These are phyloP conservation scores for Pelvicachromis taeniatus DNA, from an alignment of 2,113 vertebrate species.

Conservation along the genomic window DNA sequence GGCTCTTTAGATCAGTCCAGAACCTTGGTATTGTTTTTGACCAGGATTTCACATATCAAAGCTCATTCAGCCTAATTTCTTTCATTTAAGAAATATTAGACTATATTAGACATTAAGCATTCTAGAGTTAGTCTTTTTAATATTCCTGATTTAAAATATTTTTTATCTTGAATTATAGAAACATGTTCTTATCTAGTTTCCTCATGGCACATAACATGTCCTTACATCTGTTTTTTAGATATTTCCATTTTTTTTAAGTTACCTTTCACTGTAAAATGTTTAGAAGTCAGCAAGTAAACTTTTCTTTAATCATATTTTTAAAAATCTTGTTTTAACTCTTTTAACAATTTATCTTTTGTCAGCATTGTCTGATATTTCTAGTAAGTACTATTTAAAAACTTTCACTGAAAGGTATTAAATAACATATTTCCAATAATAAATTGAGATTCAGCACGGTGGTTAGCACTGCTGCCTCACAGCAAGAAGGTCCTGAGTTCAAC, in stretches of 20 bases:
- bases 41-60: background rate
- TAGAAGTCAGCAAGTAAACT: accelerated
- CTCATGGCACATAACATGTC: accelerated
- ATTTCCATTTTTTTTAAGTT: background rate
- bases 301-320: accelerated
- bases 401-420: background rate
- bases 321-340: background rate
- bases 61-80: background rate
- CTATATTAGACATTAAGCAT: background rate
- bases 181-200: background rate
- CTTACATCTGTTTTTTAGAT: background rate
- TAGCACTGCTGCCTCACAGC: too few relatives aligned
- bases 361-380: background rate
- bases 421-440: background rate
- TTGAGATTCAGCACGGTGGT: accelerated
- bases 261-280: accelerated
- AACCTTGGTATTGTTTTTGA: background rate
- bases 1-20: background rate
- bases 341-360: background rate
- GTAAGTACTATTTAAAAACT: background rate
- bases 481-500: too few relatives aligned
- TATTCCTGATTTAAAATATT: background rate
- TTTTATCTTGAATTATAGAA: background rate
- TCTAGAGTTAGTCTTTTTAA: accelerated
- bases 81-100: background rate